Conservation (phyloP, 2,888 invertebrate species). For the Pterostichus niger region DNA sequence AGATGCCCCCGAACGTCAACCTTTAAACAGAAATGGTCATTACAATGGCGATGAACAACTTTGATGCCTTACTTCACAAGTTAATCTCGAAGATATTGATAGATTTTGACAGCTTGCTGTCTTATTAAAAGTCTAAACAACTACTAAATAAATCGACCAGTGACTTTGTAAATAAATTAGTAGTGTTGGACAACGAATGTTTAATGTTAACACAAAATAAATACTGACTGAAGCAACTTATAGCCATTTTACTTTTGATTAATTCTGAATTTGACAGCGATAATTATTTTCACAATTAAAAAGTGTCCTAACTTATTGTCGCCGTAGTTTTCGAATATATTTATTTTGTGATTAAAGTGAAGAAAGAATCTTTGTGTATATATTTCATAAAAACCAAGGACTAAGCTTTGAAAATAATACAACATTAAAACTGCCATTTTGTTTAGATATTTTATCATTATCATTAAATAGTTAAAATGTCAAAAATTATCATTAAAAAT, state of each 20-base stretch:
- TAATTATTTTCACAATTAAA: too few species aligned
- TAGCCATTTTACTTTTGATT: too few species aligned
- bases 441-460: too few species aligned
- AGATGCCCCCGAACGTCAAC: slow-evolving; percentile 90
- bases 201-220: too few species aligned
- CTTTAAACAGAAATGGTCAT: slow-evolving; percentile 87
- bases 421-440: not conserved
- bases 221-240: too few species aligned
- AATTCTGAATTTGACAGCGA: too few species aligned
- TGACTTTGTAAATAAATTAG: not conserved
- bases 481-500: not conserved
- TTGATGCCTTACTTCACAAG: slow-evolving; percentile 78
- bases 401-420: too few species aligned
- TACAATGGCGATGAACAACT: slow-evolving; percentile 88
- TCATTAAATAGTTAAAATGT: too few species aligned
- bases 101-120: not conserved
- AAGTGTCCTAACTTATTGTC: too few species aligned
- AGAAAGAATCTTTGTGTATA: not conserved
- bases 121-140: not conserved
- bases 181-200: too few species aligned
- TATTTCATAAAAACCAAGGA: not conserved
- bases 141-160: not conserved
- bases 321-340: too few species aligned
- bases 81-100: slow-evolving; percentile 38
- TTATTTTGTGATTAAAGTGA: too few species aligned